A percentile compares a stretch with the other conserved stretches of the same genome.
These are phyloP conservation scores for Cyprinodon diabolis DNA, from an alignment of 2,797 vertebrate genomes.

Conservation along the genomic window DNA sequence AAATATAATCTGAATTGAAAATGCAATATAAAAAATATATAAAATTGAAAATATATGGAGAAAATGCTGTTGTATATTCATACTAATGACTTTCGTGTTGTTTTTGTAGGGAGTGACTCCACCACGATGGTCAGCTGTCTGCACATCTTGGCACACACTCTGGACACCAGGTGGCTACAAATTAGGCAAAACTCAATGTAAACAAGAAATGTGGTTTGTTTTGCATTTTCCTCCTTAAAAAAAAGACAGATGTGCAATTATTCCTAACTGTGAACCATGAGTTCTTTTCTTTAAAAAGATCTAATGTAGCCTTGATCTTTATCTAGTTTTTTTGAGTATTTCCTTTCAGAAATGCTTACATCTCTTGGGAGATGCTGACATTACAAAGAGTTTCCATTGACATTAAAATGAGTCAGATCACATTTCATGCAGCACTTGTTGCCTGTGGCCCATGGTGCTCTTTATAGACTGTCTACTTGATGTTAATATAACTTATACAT, in stretches of 20 bases:
- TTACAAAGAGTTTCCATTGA: constrained; percentile 56
- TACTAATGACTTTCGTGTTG: constrained; percentile 18
- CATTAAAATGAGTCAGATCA: constrained; percentile 63
- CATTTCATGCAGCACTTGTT: constrained; percentile 50
- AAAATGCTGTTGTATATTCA: background rate
- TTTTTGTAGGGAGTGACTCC: constrained; percentile 89
- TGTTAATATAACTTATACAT: constrained; percentile 54
- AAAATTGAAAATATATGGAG: background rate
- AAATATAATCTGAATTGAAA: background rate
- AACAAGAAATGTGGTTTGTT: constrained; percentile 3
- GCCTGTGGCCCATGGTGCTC: constrained; percentile 55
- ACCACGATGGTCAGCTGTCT: constrained; percentile 98
- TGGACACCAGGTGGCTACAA: constrained; percentile 90
- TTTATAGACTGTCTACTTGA: constrained; percentile 50
- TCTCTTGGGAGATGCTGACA: constrained; percentile 51
- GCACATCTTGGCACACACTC: constrained; percentile 96
- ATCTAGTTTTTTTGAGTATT: constrained; percentile 31
- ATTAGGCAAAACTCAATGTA: constrained; percentile 5
- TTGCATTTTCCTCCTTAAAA: background rate
- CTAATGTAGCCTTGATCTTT: constrained; percentile 17
- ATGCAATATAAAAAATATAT: no score
- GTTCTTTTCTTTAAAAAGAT: constrained; percentile 1
- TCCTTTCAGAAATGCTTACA: constrained; percentile 11
- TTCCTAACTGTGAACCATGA: constrained; percentile 8
- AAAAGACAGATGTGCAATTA: constrained; percentile 5